Base-by-base conservation (phyloP, 2,888 invertebrate genomes). In the Dromius quadrimaculatus region DNA sequence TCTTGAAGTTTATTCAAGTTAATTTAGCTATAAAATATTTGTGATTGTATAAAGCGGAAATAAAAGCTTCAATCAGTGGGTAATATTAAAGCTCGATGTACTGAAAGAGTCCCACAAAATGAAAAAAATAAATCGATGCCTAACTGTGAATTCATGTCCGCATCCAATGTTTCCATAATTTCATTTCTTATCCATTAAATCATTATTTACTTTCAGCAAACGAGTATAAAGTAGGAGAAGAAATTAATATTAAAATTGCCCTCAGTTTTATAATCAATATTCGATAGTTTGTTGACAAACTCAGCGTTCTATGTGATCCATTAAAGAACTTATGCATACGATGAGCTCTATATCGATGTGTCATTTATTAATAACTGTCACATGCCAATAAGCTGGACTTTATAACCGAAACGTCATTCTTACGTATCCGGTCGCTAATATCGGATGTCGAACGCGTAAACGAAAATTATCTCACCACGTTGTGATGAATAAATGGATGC, bases 321-420 rank as follows among this genome's bases (percentile, higher is more conserved):
- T 65, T 65, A 65, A 65, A 65, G 65, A 65, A 65, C 23, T n/a
- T n/a, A n/a, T n/a, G n/a, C 65, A 62, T 63, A n/a, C 23, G 41
- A 41, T 22, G 38, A 41, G 61, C 22, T 38, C n/a, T 36, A 36
- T 36, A 41, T 61, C 61, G 50, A 54, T 54, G 23, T 54, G 50
- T 54, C 66, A 66, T 66, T 66, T 66, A 66, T 66, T 66, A 66
- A 66, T 65, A 65, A 36, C 65, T 65, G 54, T 66, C 66, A 66
- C 66, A 57, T 66, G 66, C 57, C 66, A 66, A 66, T 66, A 57
- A 66, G 43, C 57, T 32, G 20, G 41, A 57, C 66, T 57, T 32
- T 41, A 57, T 38, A 66, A 64, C 23, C 47, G 32, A 54, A 54
- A 66, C 17, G 50, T 66, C 54, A 57, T 57, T 66, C 54, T 66